Evolutionary conservation across 2,113 vertebrate species (phyloP).

Genomic region (Monarcha castaneiventris): DNA sequence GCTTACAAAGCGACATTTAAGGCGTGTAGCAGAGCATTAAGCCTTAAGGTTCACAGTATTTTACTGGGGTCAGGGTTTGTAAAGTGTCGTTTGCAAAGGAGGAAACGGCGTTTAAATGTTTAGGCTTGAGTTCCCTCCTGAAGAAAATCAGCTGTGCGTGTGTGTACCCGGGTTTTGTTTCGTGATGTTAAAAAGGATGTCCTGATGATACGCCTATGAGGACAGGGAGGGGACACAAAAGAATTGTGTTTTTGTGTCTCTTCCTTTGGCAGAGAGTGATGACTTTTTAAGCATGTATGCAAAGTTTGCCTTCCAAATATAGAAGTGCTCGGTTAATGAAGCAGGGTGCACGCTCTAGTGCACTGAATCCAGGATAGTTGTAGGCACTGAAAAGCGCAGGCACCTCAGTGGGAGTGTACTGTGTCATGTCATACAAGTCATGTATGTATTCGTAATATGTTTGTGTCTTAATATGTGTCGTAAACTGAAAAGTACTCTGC

Average conservation of each 20-base stretch:
- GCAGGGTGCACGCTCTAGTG: not conserved
- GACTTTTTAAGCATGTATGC: not conserved
- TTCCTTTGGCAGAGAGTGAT: not conserved
- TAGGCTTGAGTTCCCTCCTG: not conserved
- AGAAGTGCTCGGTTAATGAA: not conserved
- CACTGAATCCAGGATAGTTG: not conserved
- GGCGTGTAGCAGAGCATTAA: too few relatives aligned
- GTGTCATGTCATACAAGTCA: rapidly evolving
- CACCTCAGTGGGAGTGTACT: not conserved
- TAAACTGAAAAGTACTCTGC: not conserved
- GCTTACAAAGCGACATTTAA: rapidly evolving
- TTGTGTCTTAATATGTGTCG: not conserved
- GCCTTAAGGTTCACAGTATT: not conserved
- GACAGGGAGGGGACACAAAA: too few relatives aligned
- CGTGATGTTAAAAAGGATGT: not conserved
- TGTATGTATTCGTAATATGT: not conserved
- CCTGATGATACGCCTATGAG: not conserved
- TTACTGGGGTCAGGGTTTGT: not conserved
- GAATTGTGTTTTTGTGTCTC: not conserved
- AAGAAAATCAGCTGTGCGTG: not conserved
- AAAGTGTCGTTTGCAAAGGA: not conserved
- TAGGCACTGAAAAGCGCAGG: not conserved
- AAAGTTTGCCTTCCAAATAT: not conserved
- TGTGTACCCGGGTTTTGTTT: not conserved
- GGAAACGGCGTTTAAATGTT: not conserved